A percentile compares a stretch with the other conserved stretches of the same genome.
These are phyloP conservation scores for Celastrina argiolus DNA, from an alignment of 2,888 invertebrate species.

Conservation along the genomic window DNA sequence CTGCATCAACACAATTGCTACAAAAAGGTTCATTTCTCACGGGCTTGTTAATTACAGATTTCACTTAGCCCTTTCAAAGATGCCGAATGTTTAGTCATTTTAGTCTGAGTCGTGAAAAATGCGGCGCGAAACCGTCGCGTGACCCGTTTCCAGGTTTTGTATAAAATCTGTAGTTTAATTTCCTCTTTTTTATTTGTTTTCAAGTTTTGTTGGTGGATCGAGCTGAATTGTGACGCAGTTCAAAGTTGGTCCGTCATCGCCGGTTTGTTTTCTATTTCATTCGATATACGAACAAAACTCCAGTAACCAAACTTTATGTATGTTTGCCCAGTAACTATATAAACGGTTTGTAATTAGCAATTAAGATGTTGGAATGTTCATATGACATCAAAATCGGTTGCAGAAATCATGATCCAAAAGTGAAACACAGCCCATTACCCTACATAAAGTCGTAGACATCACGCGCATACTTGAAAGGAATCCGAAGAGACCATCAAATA, in stretches of 20 bases:
- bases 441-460: neutral
- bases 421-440: neutral
- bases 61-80: neutral
- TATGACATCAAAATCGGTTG: neutral
- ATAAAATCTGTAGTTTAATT: neutral
- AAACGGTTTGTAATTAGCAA: neutral
- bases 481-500: conserved; percentile 4
- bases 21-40: conserved; percentile 25
- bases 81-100: neutral
- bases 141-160: neutral
- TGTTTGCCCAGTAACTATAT: neutral
- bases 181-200: neutral
- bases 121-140: neutral
- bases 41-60: conserved; percentile 12
- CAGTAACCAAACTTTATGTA: neutral
- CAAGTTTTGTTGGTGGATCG: neutral
- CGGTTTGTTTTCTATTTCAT: neutral
- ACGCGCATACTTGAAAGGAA: neutral
- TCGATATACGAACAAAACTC: neutral
- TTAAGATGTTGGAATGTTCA: neutral
- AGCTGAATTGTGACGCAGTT: neutral
- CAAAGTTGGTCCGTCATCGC: neutral
- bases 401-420: no score
- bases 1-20: conserved; percentile 35
- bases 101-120: neutral